Evolutionary conservation across 2,797 vertebrate species (phyloP).

Genomic region (Pterois miles): DNA sequence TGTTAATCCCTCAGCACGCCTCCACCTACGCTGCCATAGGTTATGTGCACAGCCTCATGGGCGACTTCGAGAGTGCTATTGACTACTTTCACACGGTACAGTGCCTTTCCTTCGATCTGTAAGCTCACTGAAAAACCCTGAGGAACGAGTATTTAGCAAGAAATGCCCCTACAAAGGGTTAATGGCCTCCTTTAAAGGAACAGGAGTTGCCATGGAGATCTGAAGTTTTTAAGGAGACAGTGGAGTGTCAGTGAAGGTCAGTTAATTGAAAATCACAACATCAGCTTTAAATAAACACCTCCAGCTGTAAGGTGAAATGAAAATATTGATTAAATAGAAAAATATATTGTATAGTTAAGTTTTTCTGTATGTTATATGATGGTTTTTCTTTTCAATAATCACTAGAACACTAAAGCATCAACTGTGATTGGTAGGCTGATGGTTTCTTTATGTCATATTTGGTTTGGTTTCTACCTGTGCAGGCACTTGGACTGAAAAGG

Average conservation of each 20-base stretch:
- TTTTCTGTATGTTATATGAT: background rate
- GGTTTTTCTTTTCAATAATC: background rate
- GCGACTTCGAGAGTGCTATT: conserved; percentile 97
- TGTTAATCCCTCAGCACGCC: conserved; percentile 96
- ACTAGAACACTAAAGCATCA: background rate
- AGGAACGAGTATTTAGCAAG: background rate
- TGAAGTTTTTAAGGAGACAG: background rate
- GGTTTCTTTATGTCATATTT: background rate
- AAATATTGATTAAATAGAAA: background rate
- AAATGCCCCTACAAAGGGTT: background rate
- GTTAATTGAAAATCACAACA: background rate
- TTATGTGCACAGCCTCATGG: conserved; percentile 98
- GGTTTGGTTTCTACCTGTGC: conserved; percentile 18
- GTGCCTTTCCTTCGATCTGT: background rate
- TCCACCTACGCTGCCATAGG: conserved; percentile 98
- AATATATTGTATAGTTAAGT: background rate
- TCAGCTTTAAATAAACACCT: background rate
- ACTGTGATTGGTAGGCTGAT: background rate
- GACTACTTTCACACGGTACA: conserved; percentile 98
- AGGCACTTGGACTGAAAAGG: conserved; percentile 97
- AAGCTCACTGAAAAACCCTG: background rate
- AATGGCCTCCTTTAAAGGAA: background rate
- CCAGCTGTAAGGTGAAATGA: background rate
- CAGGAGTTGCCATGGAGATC: background rate
- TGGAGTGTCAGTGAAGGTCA: background rate